Evolutionary conservation across 2,797 vertebrate genomes (phyloP), one percentile per base, ranked within the genome.

Genomic region (Amphiprion clarkii): DNA sequence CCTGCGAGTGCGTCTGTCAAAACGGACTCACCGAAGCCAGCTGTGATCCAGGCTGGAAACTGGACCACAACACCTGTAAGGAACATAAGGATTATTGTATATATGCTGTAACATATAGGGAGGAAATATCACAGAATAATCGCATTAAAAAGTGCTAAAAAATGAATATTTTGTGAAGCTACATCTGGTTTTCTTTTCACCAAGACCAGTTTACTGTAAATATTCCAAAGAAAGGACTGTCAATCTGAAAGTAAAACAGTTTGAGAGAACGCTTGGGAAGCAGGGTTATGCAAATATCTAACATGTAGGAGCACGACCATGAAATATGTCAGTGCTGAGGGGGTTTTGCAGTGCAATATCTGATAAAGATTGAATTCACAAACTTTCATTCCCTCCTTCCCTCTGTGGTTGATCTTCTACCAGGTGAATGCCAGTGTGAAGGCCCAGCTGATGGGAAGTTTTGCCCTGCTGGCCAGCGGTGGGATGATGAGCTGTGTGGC

Each of bases 391-490:
- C 23, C 25, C 12, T 52, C 2, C 2, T 12, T 0, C n/a, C 10
- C 25, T 40, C 52, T n/a, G 9, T 0, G 36, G 1, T 12, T 11
- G 53, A 9, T 60, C 17, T 33, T 31, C 36, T 39, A 52, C 11
- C 84, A 91, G 94, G 94, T 80, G 91, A 94, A 76, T 95, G 95
- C 64, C 89, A 93, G 83, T 95, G 95, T 11, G 92, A 92, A 73
- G 92, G 87, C 36, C 88, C 85, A 27, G 79, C 63, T 0, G 91
- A 90, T 12, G 85, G 89, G 25, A 86, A 81, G 74, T 53, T 74
- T 76, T 95, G 95, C 53, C 94, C 94, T 0, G 39, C 83, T 0
- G 89, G 91, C 48, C 93, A 94, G 85, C 86, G 89, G 33, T 95
- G 94, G 94, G 93, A 95, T 1, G 85, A 86, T 0, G 92, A 95